Percentiles rank a stretch among this genome's conserved stretches.
phyloP scores from a whole-genome alignment of 2,797 vertebrate species.

The Xiphophorus birchmanni region DNA sequence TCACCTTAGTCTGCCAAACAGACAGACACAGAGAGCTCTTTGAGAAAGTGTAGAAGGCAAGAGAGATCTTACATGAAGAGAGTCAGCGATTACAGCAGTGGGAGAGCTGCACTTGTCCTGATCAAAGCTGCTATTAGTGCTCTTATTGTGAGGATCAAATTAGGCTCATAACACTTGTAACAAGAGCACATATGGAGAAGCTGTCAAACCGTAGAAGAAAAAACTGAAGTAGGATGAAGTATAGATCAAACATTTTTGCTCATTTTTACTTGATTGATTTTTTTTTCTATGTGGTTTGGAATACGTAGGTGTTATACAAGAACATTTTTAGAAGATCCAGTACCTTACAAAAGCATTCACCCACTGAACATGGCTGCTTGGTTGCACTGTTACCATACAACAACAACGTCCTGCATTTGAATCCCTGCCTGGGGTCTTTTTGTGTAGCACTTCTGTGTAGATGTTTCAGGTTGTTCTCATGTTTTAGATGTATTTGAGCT shows the following conservation, averaged over 20 bases:
- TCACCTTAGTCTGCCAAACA: constrained; percentile 37
- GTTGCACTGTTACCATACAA: neutral
- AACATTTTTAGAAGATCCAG: constrained; percentile 5
- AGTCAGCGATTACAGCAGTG: constrained; percentile 49
- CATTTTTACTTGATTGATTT: constrained; percentile 3
- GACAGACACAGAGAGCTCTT: constrained; percentile 37
- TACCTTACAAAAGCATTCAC: neutral
- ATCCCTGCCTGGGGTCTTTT: neutral
- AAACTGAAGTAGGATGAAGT: neutral
- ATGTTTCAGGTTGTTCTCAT: neutral
- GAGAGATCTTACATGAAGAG: constrained; percentile 59
- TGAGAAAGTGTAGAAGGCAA: constrained; percentile 45
- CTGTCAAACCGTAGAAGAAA: constrained; percentile 28
- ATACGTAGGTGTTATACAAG: constrained; percentile 17
- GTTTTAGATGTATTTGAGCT: neutral
- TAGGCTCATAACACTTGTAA: constrained; percentile 36
- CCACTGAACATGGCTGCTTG: neutral
- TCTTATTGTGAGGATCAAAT: constrained; percentile 51
- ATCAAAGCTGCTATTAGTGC: constrained; percentile 66
- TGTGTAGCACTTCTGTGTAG: neutral
- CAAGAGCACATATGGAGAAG: constrained; percentile 24
- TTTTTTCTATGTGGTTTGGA: constrained; percentile 14
- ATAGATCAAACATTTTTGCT: constrained; percentile 5
- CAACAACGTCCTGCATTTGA: neutral
- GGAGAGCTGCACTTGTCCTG: constrained; percentile 61